Base-by-base conservation (phyloP, 2,113 vertebrate genomes). In the Mormyrus lacerda region DNA sequence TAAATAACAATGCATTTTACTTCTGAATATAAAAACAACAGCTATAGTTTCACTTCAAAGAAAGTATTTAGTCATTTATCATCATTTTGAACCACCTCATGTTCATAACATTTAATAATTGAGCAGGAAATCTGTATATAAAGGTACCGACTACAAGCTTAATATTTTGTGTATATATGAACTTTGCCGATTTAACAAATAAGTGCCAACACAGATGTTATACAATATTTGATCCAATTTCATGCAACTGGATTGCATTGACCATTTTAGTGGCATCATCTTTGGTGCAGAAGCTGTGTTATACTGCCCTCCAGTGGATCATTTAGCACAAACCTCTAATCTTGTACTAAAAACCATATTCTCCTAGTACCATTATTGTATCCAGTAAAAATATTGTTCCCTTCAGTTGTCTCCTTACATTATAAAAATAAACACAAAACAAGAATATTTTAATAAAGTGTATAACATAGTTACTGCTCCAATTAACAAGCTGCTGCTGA, bases 291-390 rank as follows among this genome's bases (percentile, higher is more conserved):
- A 88, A 9, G 55, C 61, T 19, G 92, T 94, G 93, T 90, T 87
- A 88, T 90, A 95, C 94, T 96, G 95, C 95, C 95, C 94, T 92
- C 95, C 91, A 93, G 93, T 94, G 95, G 94, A 92, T 48, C 73
- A 55, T 83, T 61, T n/a, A 51, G 79, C 15, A 1, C 15, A 51
- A 87, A 4, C 39, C 48, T 7, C 4, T 69, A 3, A 84, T 48
- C 39, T 83, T 65, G 31, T 27, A 55, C 27, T 31, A 35, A 39
- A 31, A 87, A 51, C 24, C 11, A 50, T 53, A 50, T 87, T 31
- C n/a, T 45, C n/a, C 2, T 19, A n/a, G 27, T 84, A 15, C 42
- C 15, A 44, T n/a, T n/a, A n/a, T n/a, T 10, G 44, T 84, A 45
- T 47, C 47, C 82, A 47, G 73, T 4, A 42, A 42, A 79, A 79